phyloP scores from a whole-genome alignment of 1,140 invertebrate species.

The Glossosoma conforme region DNA sequence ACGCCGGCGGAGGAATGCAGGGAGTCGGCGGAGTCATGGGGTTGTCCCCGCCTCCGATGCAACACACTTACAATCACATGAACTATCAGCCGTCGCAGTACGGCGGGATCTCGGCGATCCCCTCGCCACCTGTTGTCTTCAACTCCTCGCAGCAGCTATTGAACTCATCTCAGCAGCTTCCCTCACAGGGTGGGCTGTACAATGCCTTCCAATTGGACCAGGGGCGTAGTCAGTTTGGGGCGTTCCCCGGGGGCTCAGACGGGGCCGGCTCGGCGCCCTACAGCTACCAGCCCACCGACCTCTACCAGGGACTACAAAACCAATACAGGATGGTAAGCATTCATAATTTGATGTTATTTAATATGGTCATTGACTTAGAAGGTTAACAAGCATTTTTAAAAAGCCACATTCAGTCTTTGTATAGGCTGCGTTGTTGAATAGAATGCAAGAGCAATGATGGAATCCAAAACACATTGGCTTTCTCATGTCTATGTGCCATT shows the following conservation, averaged over 20 bases:
- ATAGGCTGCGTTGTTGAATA: no score
- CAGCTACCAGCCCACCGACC: conserved; percentile 63
- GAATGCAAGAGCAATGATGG: no score
- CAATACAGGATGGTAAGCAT: conserved; percentile 66
- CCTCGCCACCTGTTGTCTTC: conserved; percentile 77
- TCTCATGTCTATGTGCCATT: no score
- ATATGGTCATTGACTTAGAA: no score
- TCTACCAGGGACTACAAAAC: conserved; percentile 73
- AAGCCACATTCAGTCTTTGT: no score
- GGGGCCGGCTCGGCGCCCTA: conserved; percentile 48
- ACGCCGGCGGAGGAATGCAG: conserved; percentile 19
- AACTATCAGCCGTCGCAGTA: conserved; percentile 56
- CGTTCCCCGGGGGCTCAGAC: conserved; percentile 46
- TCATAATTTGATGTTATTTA: no score
- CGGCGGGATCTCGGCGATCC: conserved; percentile 71
- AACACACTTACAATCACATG: conserved; percentile 43
- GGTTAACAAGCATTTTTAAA: no score
- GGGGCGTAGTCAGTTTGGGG: conserved; percentile 45
- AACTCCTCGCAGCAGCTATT: conserved; percentile 66
- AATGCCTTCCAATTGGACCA: conserved; percentile 46
- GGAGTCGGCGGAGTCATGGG: conserved; percentile 32
- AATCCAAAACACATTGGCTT: no score
- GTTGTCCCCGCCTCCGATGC: conserved; percentile 55
- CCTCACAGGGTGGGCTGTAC: conserved; percentile 67
- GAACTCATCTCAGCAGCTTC: conserved; percentile 64